Percentiles rank a stretch among this genome's conserved stretches.
Evolutionary conservation across 2,113 vertebrate species (phyloP).

Genomic region (mouse (Mus musculus)): GRCm39 chr1:138692501-138693000

Average conservation of each 20-base stretch:
- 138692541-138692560: background rate
- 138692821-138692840: background rate
- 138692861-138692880: background rate
- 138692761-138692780: background rate
- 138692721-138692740: background rate
- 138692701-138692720: background rate
- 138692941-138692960: constrained; percentile 34
- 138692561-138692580: background rate
- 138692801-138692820: background rate
- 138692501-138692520: background rate
- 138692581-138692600: background rate
- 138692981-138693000: background rate
- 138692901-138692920: constrained; percentile 4
- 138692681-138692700: background rate
- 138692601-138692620: background rate
- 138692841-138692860: background rate
- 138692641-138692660: background rate
- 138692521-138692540: background rate
- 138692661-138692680: background rate
- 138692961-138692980: background rate
- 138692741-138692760: background rate
- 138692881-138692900: background rate
- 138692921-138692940: background rate
- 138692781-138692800: background rate
- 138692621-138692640: accelerated